A percentile compares a stretch with the other conserved stretches of the same genome.
These are phyloP conservation scores for Heliconius hortense DNA, from an alignment of 2,888 invertebrate genomes.

Conservation along the genomic window DNA sequence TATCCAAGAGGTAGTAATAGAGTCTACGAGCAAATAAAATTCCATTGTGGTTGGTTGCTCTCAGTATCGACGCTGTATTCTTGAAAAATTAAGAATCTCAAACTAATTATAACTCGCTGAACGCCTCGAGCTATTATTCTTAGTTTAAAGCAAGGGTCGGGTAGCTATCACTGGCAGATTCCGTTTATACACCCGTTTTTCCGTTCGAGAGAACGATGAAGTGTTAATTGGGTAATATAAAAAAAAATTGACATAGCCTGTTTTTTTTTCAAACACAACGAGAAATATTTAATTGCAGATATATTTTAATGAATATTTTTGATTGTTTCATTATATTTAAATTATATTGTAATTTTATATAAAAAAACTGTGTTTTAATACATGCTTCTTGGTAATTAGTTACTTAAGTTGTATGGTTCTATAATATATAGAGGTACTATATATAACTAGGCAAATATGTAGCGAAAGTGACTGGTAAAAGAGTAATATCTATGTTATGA, in stretches of 20 bases:
- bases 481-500: too few species aligned
- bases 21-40: conserved; percentile 33
- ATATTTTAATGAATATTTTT: not conserved
- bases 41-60: conserved; percentile 22
- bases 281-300: not conserved
- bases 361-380: too few species aligned
- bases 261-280: not conserved
- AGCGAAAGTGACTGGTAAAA: too few species aligned
- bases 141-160: conserved; percentile 49
- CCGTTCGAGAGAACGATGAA: conserved; percentile 29
- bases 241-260: conserved; percentile 16
- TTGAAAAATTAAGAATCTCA: conserved; percentile 58
- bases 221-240: conserved; percentile 36
- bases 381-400: too few species aligned
- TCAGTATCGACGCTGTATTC: conserved; percentile 45
- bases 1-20: conserved; percentile 2
- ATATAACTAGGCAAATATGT: too few species aligned
- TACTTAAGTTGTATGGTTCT: too few species aligned
- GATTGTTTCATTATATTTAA: not conserved
- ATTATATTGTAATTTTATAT: not conserved
- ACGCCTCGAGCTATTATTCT: conserved; percentile 54
- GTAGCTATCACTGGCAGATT: conserved; percentile 40
- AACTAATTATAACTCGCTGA: conserved; percentile 55
- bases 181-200: conserved; percentile 17
- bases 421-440: too few species aligned